Base-by-base conservation (phyloP, 2,113 vertebrate genomes). In the Lasiurus cinereus region DNA sequence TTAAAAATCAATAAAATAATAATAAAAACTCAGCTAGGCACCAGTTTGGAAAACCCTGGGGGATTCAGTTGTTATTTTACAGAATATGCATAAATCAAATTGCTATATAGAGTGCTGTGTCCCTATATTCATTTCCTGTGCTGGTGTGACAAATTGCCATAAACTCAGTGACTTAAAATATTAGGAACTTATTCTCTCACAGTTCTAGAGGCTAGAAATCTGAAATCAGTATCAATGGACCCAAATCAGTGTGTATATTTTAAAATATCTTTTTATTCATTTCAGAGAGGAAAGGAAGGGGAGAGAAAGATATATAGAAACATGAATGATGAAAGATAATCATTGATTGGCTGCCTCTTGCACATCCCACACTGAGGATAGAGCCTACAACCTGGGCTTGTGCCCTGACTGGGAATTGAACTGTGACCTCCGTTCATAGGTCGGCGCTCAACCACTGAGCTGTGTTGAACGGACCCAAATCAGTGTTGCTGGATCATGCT, bases 151-250 rank as follows among this genome's bases (percentile, higher is more conserved):
- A 84, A 80, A 59, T 43, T 64, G 18, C 56, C 48, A 48, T 36
- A 90, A 90, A 88, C 29, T 59, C 29, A 59, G 56, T 90, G 15
- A 91, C 43, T 89, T 89, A 77, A 79, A 94, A 72, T 74, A 90
- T 83, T 5, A 92, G 8, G 87, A 52, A 54, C 59, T 29, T 66
- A 77, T 77, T 94, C 8, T 86, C 22, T 80, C 64, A 95, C 16
- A 59, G 18, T 48, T 85, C 79, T 66, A 8, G 39, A 77, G 15
- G n/a, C 18, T 29, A 78, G 43, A 62, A 67, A 31, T 73, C 22
- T 16, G 33, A 94, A 78, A 70, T 64, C 10, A 62, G 50, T 36
- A 86, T 76, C 62, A 43, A 19, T 39, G 6, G 48, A 54, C 31
- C 39, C n/a, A 86, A 94, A 79, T 84, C 59, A 62, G 9, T 62